A percentile compares a stretch with the other conserved stretches of the same genome.
These are phyloP conservation scores for Epinephelus coioides DNA, from an alignment of 2,797 vertebrate genomes.

Conservation along the genomic window DNA sequence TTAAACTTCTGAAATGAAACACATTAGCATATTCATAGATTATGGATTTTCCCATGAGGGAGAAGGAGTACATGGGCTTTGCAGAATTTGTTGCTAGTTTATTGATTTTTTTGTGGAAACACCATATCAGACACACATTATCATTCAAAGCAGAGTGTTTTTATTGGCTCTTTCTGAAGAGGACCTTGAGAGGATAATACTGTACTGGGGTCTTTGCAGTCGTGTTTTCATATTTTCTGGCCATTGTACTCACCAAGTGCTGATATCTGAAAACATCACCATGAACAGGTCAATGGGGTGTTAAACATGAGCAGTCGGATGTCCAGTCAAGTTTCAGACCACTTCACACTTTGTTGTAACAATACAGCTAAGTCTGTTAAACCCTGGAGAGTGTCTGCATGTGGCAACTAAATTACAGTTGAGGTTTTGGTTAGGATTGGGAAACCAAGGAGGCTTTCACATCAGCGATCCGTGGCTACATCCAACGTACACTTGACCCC, in stretches of 20 bases:
- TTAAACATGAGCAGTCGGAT: too few species aligned
- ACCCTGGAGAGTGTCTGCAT: too few species aligned
- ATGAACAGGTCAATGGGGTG: too few species aligned
- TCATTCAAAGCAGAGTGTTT: constrained; percentile 1
- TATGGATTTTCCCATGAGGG: not conserved
- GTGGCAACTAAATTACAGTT: too few species aligned
- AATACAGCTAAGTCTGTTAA: too few species aligned
- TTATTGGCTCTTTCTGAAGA: not conserved
- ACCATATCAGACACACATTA: not conserved
- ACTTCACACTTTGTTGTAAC: too few species aligned
- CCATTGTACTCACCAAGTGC: not conserved
- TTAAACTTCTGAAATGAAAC: not conserved
- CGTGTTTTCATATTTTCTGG: not conserved
- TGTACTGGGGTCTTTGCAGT: not conserved
- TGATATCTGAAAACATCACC: not conserved
- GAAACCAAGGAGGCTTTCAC: too few species aligned
- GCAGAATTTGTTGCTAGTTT: not conserved
- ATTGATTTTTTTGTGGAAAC: not conserved
- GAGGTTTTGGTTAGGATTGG: too few species aligned
- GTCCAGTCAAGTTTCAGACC: too few species aligned
- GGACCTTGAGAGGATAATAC: not conserved
- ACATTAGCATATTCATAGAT: not conserved
- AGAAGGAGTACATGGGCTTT: not conserved
- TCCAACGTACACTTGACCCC: too few species aligned
- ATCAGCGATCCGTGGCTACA: too few species aligned